Evolutionary conservation across 2,888 invertebrate genomes (phyloP), one percentile per base, ranked within the genome.

Genomic region (Temnothorax unifasciatus): DNA sequence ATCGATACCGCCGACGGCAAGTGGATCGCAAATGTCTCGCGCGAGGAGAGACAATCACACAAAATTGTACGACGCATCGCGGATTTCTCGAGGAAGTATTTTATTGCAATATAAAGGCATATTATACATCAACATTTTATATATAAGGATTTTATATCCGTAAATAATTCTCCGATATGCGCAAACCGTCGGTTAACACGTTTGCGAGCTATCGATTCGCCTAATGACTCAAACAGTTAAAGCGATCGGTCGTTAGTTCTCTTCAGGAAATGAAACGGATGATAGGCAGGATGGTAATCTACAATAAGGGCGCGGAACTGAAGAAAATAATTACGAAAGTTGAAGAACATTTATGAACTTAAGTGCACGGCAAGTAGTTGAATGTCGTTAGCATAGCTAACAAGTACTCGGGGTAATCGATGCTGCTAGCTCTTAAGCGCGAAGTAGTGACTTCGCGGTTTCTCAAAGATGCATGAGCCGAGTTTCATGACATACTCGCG

Each of bases 401-500:
- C 75, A 15, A 69, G 77, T 38, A 38, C 44, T 34, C 15, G 44
- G 29, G 5, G 74, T 73, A 74, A 73, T 74, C 75, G 74, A 69
- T 54, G 44, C 57, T 13, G 59, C 44, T 59, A 59, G 74, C 59
- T 81, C 79, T 81, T 61, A 59, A 73, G 38, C 57, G 79, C 69
- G 6, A 71, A 59, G 79, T 59, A 47, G 79, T 59, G 59, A 73
- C 74, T 81, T 81, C 34, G 74, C 74, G 74, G 25, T 73, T 47
- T 73, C 79, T 81, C 29, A 81, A 81, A 81, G 79, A 81, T 81
- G 74, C 74, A 81, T 81, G 79, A 81, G 73, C 25, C 57, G 34
- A 71, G 79, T 74, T 81, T 38, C 79, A 81, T 81, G 79, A 81
- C 79, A 61, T 81, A 34, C 79, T 38, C 74, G 57, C 47, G 59